phyloP scores from a whole-genome alignment of 2,113 vertebrate genomes.

The Nesoenas mayeri region DNA sequence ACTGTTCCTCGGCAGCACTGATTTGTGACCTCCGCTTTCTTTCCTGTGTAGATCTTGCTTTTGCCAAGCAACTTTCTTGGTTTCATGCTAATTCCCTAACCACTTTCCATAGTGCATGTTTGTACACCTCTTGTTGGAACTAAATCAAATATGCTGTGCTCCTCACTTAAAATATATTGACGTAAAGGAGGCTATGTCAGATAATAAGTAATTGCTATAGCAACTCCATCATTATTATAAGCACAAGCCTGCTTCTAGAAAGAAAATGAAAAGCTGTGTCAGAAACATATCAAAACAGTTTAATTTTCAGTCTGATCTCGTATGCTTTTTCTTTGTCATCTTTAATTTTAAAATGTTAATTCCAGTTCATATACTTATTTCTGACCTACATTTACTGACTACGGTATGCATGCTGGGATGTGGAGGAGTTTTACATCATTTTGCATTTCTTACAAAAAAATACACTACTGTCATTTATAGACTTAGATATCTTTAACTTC shows the following conservation, averaged over 20 bases:
- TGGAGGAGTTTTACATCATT: fast-evolving
- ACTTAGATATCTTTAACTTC: not conserved
- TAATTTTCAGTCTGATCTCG: not conserved
- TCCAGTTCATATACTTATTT: not conserved
- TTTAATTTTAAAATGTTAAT: not conserved
- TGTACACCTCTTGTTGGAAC: not conserved
- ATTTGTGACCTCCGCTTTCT: not conserved
- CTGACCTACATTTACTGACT: not conserved
- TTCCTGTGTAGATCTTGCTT: not conserved
- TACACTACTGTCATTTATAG: not conserved
- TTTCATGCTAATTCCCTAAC: not conserved
- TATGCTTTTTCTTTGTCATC: not conserved
- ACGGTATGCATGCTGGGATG: not conserved
- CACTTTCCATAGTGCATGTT: not conserved
- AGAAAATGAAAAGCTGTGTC: not conserved
- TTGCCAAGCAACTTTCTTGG: not conserved
- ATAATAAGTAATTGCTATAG: not conserved
- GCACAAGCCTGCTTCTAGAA: too few relatives aligned
- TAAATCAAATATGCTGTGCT: not conserved
- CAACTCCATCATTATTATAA: not conserved
- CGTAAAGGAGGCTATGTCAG: not conserved
- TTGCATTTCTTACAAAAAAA: not conserved
- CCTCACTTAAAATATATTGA: not conserved
- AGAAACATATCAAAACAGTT: not conserved
- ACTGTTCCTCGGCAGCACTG: not conserved